Base-by-base conservation (phyloP, 2,797 vertebrate genomes). In the Catostomus latipinnis region DNA sequence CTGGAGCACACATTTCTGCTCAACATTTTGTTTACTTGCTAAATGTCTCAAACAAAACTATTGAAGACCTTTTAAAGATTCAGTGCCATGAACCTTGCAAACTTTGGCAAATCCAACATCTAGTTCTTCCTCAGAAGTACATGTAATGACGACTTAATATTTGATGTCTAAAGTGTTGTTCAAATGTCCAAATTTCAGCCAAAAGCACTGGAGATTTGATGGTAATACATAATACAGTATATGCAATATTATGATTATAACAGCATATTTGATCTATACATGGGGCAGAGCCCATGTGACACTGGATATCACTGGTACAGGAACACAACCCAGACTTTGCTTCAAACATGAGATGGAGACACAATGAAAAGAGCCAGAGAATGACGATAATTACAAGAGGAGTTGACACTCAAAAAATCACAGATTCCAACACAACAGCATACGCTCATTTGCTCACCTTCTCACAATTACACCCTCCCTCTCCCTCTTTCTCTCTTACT, bases 361-460 rank as follows among this genome's bases (percentile, higher is more conserved):
- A 70, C 45, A 45, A 43, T 8, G 18, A 69, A 71, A 66, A 67
- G 43, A 71, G 62, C 73, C 74, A 77, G 58, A 49, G 18, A 82
- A 76, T 10, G 43, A 54, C 58, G 57, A 77, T 82, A 82, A 82
- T 80, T 56, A 70, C 53, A 82, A 77, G 72, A 69, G 14, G 10
- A 82, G 69, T 53, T 74, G 52, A 77, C 73, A 74, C 22, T 76
- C 11, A 53, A 8, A 77, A 54, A 50, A 45, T 70, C 61, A 46
- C 54, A 66, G 58, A 56, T 34, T 68, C 14, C 46, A 63, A 34
- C 60, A 78, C 60, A 78, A 70, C 14, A 34, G 34, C 72, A 71
- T 71, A 72, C 49, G 60, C 68, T 76, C 74, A 77, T 80, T 75
- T 79, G 50, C 49, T 76, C 65, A 54, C 74, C 49, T n/a, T 77